Evolutionary conservation across 1,140 invertebrate species (phyloP).

Genomic region (Lasioglossum albipes): DNA sequence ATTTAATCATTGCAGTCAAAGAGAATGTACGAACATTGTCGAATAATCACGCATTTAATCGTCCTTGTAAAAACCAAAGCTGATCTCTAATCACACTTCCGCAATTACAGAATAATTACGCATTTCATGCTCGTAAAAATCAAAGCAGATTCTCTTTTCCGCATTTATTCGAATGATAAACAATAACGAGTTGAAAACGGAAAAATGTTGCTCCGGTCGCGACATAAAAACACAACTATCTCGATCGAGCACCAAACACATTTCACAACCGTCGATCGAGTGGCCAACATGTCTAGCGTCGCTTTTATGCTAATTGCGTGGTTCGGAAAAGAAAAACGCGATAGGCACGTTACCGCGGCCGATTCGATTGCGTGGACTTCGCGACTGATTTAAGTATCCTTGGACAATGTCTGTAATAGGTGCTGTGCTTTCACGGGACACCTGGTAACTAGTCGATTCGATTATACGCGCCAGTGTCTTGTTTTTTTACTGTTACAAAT

Average conservation of each 20-base stretch:
- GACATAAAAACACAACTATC: slow-evolving; percentile 6
- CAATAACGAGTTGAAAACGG: too few species aligned
- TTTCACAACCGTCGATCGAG: neutral
- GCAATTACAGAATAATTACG: too few species aligned
- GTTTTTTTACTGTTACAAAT: slow-evolving; percentile 19
- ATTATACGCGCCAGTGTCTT: neutral
- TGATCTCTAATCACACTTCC: too few species aligned
- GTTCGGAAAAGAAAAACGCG: slow-evolving; percentile 55
- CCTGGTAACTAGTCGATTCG: slow-evolving; percentile 28
- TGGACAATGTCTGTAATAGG: slow-evolving; percentile 45
- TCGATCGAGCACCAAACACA: slow-evolving; percentile 30
- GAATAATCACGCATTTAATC: too few species aligned
- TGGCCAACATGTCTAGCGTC: slow-evolving; percentile 30
- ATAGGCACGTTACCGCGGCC: slow-evolving; percentile 40
- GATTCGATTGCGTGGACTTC: slow-evolving; percentile 63
- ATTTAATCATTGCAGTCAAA: too few species aligned
- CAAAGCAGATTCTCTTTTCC: too few species aligned
- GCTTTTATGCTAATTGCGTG: slow-evolving; percentile 52
- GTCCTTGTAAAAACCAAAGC: too few species aligned
- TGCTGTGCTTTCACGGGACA: slow-evolving; percentile 44
- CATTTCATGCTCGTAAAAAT: too few species aligned
- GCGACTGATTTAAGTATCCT: slow-evolving; percentile 61
- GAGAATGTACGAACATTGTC: too few species aligned
- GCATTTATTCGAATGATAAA: too few species aligned
- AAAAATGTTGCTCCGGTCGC: neutral